Percentiles rank a stretch among this genome's conserved stretches.
These are phyloP conservation scores for Drosophila meridiana DNA, from an alignment of 2,888 invertebrate species.

Conservation along the genomic window DNA sequence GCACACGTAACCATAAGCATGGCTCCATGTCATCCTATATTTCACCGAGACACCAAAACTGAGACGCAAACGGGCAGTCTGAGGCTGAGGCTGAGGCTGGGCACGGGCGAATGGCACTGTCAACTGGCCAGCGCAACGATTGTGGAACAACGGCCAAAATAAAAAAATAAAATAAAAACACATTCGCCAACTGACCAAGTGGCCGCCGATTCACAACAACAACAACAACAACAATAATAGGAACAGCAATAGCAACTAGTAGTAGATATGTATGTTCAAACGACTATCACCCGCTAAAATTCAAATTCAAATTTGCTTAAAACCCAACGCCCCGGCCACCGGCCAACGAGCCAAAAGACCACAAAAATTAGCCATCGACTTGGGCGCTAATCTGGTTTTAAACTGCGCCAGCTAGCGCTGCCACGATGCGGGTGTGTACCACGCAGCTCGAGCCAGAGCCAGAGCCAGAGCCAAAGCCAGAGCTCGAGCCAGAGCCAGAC, in stretches of 20 bases:
- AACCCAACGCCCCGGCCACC: conserved; percentile 39
- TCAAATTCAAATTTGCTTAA: conserved; percentile 81
- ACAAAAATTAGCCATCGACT: conserved; percentile 79
- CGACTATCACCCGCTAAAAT: conserved; percentile 81
- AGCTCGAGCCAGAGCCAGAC: conserved; percentile 14
- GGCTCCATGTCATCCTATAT: conserved; percentile 80
- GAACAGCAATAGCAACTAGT: conserved; percentile 36
- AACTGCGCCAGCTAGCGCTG: conserved; percentile 60
- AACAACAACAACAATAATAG: conserved; percentile 35
- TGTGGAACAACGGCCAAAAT: conserved; percentile 51
- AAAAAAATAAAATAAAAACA: conserved; percentile 29
- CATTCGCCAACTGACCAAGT: conserved; percentile 80
- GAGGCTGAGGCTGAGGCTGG: conserved; percentile 12
- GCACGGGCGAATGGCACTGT: conserved; percentile 61
- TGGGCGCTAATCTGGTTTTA: conserved; percentile 83
- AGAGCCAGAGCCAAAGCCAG: conserved; percentile 1
- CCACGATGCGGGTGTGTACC: conserved; percentile 81
- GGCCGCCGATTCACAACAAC: conserved; percentile 44
- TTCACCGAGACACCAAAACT: conserved; percentile 64
- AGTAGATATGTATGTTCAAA: conserved; percentile 57
- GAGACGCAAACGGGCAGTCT: conserved; percentile 11
- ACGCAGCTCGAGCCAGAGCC: conserved; percentile 30
- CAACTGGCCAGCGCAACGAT: conserved; percentile 62
- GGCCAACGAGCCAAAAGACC: conserved; percentile 32
- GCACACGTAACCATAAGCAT: conserved; percentile 77